These are phyloP conservation scores for Polymixis lichenea DNA, from an alignment of 2,888 invertebrate genomes.

Conservation along the genomic window DNA sequence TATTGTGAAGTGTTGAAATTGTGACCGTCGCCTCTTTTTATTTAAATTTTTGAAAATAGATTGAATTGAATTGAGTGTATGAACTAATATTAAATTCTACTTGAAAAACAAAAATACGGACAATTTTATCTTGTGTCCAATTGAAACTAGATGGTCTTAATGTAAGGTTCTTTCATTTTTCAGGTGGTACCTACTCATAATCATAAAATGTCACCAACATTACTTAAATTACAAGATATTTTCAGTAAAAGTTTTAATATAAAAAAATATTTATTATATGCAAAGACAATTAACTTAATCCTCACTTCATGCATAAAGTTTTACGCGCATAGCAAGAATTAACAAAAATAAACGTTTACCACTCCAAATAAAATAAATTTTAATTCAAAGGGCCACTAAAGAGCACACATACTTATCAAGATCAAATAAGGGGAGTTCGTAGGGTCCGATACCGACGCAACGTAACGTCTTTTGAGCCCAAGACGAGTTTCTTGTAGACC, in stretches of 20 bases:
- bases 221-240: not conserved
- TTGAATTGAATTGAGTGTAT: too few species aligned
- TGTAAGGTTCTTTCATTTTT: not conserved
- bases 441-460: conserved; percentile 82
- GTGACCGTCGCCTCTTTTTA: conserved; percentile 71
- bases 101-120: not conserved
- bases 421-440: conserved; percentile 84
- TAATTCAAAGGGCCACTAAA: conserved; percentile 74
- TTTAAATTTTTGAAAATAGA: not conserved
- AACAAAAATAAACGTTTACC: not conserved
- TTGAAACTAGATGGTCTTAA: not conserved
- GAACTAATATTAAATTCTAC: not conserved
- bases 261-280: not conserved
- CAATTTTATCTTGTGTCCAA: not conserved
- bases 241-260: too few species aligned
- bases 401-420: conserved; percentile 81
- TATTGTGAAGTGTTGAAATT: conserved; percentile 67
- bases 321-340: not conserved
- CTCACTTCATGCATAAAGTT: not conserved
- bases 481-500: conserved; percentile 87
- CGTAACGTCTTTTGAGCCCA: conserved; percentile 89
- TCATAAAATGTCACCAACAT: not conserved
- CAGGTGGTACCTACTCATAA: not conserved
- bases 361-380: conserved; percentile 3
- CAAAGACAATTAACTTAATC: not conserved